Evolutionary conservation across 2,797 vertebrate species (phyloP), one percentile per base, ranked within the genome.

Genomic region (Chloroceryle inda): DNA sequence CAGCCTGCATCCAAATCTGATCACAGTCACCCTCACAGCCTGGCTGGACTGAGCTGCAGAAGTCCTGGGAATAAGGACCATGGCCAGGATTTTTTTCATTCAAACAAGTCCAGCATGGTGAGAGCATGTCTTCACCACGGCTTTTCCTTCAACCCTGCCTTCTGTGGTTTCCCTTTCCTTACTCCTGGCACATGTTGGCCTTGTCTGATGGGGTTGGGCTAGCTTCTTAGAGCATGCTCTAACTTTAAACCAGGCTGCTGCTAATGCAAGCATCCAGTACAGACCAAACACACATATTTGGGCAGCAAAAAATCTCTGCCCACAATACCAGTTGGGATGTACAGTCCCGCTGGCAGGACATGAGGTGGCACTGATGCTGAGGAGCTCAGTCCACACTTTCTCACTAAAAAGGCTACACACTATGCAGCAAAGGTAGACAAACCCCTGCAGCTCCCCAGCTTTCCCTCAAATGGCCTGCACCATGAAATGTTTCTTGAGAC

Each of bases 271-370:
- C 47, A 44, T 59, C 64, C 44, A 61, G 24, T 24, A 31, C 33
- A 56, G 56, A 23, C 12, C 21, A 26, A 71, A 40, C 10, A 6
- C 3, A 2, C 15, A 5, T 0, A 1, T 55, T 45, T 63, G 45
- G 19, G 37, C 13, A 64, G 61, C 66, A 92, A 52, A 77, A 77
- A 89, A 31, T n/a, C 80, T 66, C 64, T 83, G 33, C 49, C 22
- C 49, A 44, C 53, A 27, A 7, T 22, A 58, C 1, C 3, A 52
- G 22, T 29, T n/a, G 37, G 17, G 4, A 6, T 10, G 17, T 27
- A 66, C 18, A 59, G 52, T 35, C 44, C 38, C 0, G 0, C 35
- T 55, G 73, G 18, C 22, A 5, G 26, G 40, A 24, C 2, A 0
- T 38, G 58, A 76, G 53, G 59, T 42, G 55, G 69, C 55, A 27